Evolutionary conservation across 2,113 vertebrate species (phyloP), one percentile per base, ranked within the genome.

Genomic region (Tamias sibiricus): DNA sequence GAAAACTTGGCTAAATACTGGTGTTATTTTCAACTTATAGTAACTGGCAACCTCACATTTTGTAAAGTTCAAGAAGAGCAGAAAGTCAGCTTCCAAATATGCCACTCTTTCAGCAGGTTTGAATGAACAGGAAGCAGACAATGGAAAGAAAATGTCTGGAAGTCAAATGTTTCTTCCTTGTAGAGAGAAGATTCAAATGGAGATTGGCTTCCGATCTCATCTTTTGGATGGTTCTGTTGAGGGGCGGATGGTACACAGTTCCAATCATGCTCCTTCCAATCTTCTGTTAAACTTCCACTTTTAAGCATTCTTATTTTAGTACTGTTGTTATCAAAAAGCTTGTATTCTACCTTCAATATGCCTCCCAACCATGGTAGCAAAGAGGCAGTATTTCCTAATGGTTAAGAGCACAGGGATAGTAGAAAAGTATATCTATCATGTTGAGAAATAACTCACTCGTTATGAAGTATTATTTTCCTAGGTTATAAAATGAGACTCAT

Each of bases 61-160:
- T 96, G 52, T 90, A 97, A 97, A 98, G 95, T 98, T 98, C 98
- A 97, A 89, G 93, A 97, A 95, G 93, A 97, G 83, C 93, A 97
- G 98, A 97, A 94, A 95, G 72, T 93, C 87, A 81, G 80, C 66
- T 87, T 92, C 81, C 35, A 81, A 96, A 96, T 90, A 68, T 47
- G 90, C 89, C 40, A 37, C 44, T 87, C 94, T 95, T 72, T 91
- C 91, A 97, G 87, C 57, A 87, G 44, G 90, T 97, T 95, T 71
- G 66, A 84, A 79, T 32, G 96, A 96, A 81, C 64, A 96, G 91
- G 91, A 96, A 94, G 82, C 87, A 94, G 91, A 97, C 95, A 97
- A 93, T 95, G 44, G 88, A 82, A 91, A 86, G 82, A 88, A 92
- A 87, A 92, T 92, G 68, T 96, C 79, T 95, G 87, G 59, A 95